Conservation (phyloP, 2,113 vertebrate genomes). For the Myotis lucifugus region DNA sequence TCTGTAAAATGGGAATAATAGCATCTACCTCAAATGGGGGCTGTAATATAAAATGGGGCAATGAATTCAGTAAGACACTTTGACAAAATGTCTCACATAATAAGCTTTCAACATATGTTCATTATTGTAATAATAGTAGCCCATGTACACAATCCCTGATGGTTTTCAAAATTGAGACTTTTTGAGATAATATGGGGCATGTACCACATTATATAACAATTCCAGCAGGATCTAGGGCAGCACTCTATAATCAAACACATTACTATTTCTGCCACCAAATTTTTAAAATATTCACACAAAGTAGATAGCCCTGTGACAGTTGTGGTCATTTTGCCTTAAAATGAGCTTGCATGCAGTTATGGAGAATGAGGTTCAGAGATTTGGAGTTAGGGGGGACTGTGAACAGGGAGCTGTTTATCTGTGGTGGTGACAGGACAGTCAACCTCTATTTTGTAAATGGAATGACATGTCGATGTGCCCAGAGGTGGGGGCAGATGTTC, state of each 20-base stretch:
- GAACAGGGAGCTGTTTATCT: not conserved
- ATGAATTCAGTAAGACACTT: not conserved
- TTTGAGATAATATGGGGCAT: no score
- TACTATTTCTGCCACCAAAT: not conserved
- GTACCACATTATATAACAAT: not conserved
- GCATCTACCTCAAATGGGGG: not conserved
- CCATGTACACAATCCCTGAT: not conserved
- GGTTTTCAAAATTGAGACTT: not conserved
- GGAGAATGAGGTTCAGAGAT: not conserved
- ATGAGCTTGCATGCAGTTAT: fast-evolving
- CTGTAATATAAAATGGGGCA: not conserved
- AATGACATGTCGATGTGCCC: not conserved
- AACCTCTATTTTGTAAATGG: not conserved
- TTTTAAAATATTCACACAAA: not conserved
- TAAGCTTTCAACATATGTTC: not conserved
- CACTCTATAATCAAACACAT: not conserved
- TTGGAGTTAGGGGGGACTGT: not conserved
- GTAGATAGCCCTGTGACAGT: not conserved
- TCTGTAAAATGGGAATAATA: not conserved
- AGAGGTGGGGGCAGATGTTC: not conserved
- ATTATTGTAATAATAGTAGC: not conserved
- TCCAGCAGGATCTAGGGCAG: not conserved
- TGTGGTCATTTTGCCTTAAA: not conserved
- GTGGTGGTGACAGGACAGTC: not conserved
- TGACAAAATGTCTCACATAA: not conserved